Evolutionary conservation across 1,140 invertebrate genomes (phyloP).

Genomic region (Brachionus asplanchnoidis): DNA sequence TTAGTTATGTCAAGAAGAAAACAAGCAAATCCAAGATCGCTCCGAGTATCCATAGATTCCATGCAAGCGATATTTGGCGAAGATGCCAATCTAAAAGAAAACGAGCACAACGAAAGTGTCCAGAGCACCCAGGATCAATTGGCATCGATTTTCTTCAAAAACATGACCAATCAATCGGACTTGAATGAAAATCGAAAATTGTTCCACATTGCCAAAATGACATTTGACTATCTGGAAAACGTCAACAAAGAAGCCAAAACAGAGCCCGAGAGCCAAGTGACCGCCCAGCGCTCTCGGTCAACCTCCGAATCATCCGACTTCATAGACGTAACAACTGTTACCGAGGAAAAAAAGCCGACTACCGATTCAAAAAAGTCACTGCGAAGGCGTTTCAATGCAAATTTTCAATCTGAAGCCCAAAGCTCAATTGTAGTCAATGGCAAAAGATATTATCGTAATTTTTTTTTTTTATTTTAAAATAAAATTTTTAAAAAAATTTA

Average conservation of each 20-base stretch:
- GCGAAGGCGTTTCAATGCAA: not conserved
- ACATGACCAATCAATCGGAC: not conserved
- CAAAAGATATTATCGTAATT: conserved; percentile 33
- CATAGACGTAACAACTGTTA: not conserved
- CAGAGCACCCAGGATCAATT: not conserved
- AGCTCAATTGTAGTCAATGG: conserved; percentile 13
- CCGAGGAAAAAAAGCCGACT: not conserved
- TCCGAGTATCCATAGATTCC: not conserved
- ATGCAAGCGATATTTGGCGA: not conserved
- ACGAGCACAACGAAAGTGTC: not conserved
- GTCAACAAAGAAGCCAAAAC: not conserved
- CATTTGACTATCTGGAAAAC: not conserved
- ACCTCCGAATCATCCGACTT: not conserved
- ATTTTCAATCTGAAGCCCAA: not conserved
- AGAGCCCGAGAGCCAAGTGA: not conserved
- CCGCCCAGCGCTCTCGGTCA: not conserved
- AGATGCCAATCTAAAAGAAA: not conserved
- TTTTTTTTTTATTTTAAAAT: not conserved
- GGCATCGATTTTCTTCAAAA: not conserved
- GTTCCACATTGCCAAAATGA: not conserved
- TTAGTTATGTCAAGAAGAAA: conserved; percentile 30
- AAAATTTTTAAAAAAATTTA: not conserved
- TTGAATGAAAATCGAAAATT: conserved; percentile 21
- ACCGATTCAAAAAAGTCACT: not conserved
- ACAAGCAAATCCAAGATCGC: conserved; percentile 31